Base-by-base conservation (phyloP, 2,113 vertebrate species). In the Labeo catla region DNA sequence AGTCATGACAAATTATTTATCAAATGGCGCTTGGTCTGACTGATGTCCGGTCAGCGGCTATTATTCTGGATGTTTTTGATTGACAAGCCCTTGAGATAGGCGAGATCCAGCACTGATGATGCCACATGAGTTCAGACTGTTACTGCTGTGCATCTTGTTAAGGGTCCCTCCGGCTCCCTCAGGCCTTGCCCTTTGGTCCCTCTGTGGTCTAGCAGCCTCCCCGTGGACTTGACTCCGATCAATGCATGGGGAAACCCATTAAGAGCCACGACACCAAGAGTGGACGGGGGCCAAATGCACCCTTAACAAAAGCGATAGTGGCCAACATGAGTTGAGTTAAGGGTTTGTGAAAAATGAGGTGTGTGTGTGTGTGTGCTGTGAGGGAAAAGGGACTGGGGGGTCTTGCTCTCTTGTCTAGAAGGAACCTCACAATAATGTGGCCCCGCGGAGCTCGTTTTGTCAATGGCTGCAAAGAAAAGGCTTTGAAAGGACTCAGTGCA, bases 401-500 rank as follows among this genome's bases (percentile, higher is more conserved):
- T 57, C 28, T 43, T 87, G 43, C 63, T 81, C 63, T 76, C 79
- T 50, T 39, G 49, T 73, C 21, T 72, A 63, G 21, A 83, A 43
- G 70, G 36, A 15, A 59, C 81, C 66, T 84, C 43, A 84, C 76
- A 89, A 89, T 89, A 83, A 79, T 54, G 76, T 72, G 54, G 77
- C 77, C 85, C 85, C 72, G 52, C 81, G 54, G 70, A 82, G 45
- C 6, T 16, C 4, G 36, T 28, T 70, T 80, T 82, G 78, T 88
- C 84, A 88, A 80, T 83, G 80, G 68, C 39, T 68, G 57, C 76
- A 34, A 78, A 76, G 61, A 84, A 85, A 74, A 74, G 39, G 45
- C 36, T 76, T 16, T 88, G 86, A 87, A 89, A 82, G 63, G 86
- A 81, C 81, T 87, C 77, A 10, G 80, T 86, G 87, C 50, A 79